Evolutionary conservation across 2,113 vertebrate species (phyloP), one percentile per base, ranked within the genome.

Genomic region (Xiphophorus couchianus): DNA sequence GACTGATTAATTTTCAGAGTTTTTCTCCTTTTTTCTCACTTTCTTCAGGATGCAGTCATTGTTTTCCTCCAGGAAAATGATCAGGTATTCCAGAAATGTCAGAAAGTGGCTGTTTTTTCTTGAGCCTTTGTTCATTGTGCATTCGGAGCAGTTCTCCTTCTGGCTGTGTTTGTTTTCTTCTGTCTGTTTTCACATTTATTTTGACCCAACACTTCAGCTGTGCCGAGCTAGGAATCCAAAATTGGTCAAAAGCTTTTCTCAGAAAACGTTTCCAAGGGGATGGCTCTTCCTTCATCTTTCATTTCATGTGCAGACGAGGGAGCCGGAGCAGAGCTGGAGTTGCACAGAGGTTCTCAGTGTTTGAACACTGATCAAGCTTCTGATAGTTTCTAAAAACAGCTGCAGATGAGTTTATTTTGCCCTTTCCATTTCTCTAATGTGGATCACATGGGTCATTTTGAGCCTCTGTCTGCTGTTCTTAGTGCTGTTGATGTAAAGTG

Each of bases 141-240:
- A 87, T 88, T 85, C 89, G 27, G 62, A 22, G 25, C 27, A 0
- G 39, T 35, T 1, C n/a, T 15, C 29, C 60, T 62, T 71, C 37
- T 68, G 69, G 70, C 60, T 71, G 33, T 66, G 62, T 80, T 67
- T 84, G 33, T 73, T 76, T 69, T 54, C 28, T 62, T 48, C 62
- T 67, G 42, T 62, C 10, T 12, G 4, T 79, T 76, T 89, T 79
- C 48, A 83, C 73, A 77, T 74, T 86, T 65, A 79, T 73, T 76
- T 70, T 28, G 29, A 67, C 72, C 69, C 73, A 33, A 27, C 39
- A 70, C 71, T 75, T 68, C 80, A 88, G 77, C 44, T 66, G 66
- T 29, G 73, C 61, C 48, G 5, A 69, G 73, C 71, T 61, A 80
- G 73, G 84, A 86, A 90, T 84, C 80, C 82, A 81, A 83, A 81